Base-by-base conservation (phyloP, 2,113 vertebrate species). In the Ancistrus triradiatus region DNA sequence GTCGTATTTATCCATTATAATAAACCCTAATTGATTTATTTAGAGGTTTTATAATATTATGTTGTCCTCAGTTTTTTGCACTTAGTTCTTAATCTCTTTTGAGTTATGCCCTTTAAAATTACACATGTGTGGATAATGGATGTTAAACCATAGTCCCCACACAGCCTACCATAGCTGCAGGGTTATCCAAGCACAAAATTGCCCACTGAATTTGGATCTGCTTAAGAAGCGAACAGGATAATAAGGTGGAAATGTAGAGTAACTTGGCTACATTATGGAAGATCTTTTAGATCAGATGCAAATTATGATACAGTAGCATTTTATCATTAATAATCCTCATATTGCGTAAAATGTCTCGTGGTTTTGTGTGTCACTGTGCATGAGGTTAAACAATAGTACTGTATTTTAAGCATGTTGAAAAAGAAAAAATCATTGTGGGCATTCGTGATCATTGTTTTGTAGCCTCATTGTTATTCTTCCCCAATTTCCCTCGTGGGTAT, bases 131-230 rank as follows among this genome's bases (percentile, higher is more conserved):
- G 46, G 40, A 33, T 47, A 62, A 48, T 55, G 33, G 24, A 51
- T 62, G 33, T 55, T 47, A 50, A 35, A 61, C 50, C 11, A 15
- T 40, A 47, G 31, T 19, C 48, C 51, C 24, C 17, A 3, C 25
- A 21, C 61, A 15, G 61, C 17, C 9, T 46, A 4, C 33, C 27
- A 21, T 38, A 40, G 22, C 24, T 19, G 21, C 35, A 13, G 59
- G 51, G 35, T 17, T 63, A 63, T 51, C 47, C 22, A 1, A 63
- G 60, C 40, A 46, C 7, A 17, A 56, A 62, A 56, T 22, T 24
- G 25, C 21, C 31, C 17, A 3, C 40, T 22, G 42, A 56, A 56
- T 25, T 11, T 42, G 43, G 4, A 24, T 24, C 44, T 42, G 40
- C 17, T 28, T 48, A 47, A 42, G 25, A 10, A 46, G 46, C 31